Evolutionary conservation across 1,140 invertebrate species (phyloP).

Genomic region (Lasioglossum albipes): DNA sequence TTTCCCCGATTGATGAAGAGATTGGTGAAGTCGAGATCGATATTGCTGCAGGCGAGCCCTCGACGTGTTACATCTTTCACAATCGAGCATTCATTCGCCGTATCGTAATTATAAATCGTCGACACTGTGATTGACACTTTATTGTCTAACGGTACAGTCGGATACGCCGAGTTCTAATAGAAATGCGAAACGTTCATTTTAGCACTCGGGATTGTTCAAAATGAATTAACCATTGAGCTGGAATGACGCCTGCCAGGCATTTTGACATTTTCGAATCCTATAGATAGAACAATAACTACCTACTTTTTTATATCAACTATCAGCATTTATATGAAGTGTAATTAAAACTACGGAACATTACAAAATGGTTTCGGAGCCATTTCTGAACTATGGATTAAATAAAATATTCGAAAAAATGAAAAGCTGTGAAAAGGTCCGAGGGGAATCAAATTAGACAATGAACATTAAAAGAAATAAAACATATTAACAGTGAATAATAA

Average conservation of each 20-base stretch:
- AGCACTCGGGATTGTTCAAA: neutral
- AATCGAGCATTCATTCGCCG: neutral
- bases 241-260: neutral
- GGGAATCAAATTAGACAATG: too few species aligned
- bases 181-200: neutral
- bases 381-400: too few species aligned
- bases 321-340: too few species aligned
- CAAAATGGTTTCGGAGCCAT: too few species aligned
- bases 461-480: too few species aligned
- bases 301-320: too few species aligned
- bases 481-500: too few species aligned
- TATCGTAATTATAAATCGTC: slow-evolving; percentile 1
- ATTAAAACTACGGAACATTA: too few species aligned
- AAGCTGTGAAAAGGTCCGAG: too few species aligned
- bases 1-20: too few species aligned
- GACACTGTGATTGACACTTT: neutral
- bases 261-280: neutral
- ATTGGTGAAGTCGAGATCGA: neutral
- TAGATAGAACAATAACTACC: neutral
- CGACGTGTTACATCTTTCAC: neutral
- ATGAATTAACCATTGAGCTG: neutral
- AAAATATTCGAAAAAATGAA: too few species aligned
- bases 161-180: neutral
- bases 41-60: neutral
- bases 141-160: neutral